Conservation (phyloP, 2,113 vertebrate genomes). For the Cephalopholis sonnerati region DNA sequence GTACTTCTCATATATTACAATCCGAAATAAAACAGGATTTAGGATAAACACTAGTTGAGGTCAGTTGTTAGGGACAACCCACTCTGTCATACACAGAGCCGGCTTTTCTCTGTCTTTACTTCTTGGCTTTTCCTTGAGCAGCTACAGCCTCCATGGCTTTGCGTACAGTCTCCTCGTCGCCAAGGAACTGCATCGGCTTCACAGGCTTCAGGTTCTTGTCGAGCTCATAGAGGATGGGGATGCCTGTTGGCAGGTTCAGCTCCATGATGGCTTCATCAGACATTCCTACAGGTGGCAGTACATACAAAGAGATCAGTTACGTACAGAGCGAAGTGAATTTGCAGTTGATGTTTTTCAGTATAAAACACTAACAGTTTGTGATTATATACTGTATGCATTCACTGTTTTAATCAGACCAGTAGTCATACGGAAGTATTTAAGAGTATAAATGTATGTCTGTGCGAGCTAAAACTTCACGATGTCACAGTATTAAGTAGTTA, state of each 20-base stretch:
- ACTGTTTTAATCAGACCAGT: too few relatives aligned
- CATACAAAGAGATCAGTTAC: neutral
- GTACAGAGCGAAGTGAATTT: neutral
- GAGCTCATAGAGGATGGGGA: slow-evolving; percentile 96
- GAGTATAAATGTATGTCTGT: too few relatives aligned
- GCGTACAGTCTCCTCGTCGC: slow-evolving; percentile 95
- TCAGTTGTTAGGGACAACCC: slow-evolving; percentile 39
- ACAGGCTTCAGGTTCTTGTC: slow-evolving; percentile 97
- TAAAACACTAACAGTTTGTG: neutral
- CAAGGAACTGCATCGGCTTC: slow-evolving; percentile 95
- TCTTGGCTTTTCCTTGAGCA: slow-evolving; percentile 94
- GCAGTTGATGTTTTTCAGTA: neutral
- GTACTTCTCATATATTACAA: slow-evolving; percentile 24
- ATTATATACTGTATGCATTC: too few relatives aligned
- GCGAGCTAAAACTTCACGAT: too few relatives aligned
- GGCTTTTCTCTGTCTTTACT: slow-evolving; percentile 53
- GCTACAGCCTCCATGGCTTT: slow-evolving; percentile 98
- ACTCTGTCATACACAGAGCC: slow-evolving; percentile 3
- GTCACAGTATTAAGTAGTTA: too few relatives aligned
- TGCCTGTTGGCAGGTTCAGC: slow-evolving; percentile 97
- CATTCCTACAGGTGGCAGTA: slow-evolving; percentile 82
- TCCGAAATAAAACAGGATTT: slow-evolving; percentile 46
- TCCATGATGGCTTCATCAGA: slow-evolving; percentile 99
- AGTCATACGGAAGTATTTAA: too few relatives aligned
- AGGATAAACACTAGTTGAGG: slow-evolving; percentile 42